These are phyloP conservation scores for Nematopogon swammerdamellus DNA, from an alignment of 2,888 invertebrate genomes.

Conservation along the genomic window DNA sequence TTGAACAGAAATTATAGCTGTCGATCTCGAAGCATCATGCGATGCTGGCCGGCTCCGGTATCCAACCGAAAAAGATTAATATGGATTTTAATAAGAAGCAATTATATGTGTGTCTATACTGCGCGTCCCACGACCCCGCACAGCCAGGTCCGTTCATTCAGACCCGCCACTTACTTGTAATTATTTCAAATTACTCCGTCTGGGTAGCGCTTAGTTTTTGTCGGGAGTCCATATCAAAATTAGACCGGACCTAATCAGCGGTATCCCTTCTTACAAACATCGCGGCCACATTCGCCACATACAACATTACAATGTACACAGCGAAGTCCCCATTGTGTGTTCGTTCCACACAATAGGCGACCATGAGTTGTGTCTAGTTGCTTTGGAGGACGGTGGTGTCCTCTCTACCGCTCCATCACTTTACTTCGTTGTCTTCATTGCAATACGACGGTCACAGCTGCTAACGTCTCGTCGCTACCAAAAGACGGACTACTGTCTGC, in stretches of 20 bases:
- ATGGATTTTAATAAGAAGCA: constrained; percentile 55
- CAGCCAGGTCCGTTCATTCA: constrained; percentile 40
- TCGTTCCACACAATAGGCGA: no score
- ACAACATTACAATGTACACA: no score
- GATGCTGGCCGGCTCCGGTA: constrained; percentile 43
- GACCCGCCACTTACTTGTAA: constrained; percentile 37
- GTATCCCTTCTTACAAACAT: no score
- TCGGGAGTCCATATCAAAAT: constrained; percentile 10
- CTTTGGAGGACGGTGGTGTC: no score
- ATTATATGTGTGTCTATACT: constrained; percentile 47
- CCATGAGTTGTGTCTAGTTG: no score
- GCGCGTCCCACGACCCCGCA: constrained; percentile 40
- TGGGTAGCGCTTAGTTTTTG: constrained; percentile 21
- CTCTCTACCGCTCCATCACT: no score
- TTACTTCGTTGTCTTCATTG: no score
- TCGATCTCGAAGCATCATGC: constrained; percentile 55
- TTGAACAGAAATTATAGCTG: constrained; percentile 58
- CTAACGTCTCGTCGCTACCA: no score
- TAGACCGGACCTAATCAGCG: neutral
- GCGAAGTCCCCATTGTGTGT: no score
- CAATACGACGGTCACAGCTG: no score
- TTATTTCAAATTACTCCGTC: constrained; percentile 49
- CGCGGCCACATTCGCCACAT: no score
- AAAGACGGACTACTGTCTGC: no score
- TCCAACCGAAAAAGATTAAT: constrained; percentile 54